Conservation (phyloP, 35 echinoderm and acorn worm species). For the Amphiura filiformis region DNA sequence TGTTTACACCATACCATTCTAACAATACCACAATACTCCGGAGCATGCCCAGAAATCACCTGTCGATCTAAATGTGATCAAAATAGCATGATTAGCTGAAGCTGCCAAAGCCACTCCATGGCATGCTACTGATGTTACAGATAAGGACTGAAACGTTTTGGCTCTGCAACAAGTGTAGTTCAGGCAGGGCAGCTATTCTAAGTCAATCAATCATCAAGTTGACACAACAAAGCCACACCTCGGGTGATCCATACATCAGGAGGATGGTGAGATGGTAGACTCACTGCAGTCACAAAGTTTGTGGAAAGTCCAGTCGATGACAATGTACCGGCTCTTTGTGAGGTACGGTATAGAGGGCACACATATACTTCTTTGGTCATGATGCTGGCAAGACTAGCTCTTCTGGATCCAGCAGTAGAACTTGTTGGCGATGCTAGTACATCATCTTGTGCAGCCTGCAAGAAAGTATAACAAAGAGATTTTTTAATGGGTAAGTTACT, state of each 20-base stretch:
- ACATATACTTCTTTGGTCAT: constrained; percentile 43
- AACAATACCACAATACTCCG: too few relatives aligned
- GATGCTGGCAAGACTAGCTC: neutral
- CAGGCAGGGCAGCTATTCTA: too few relatives aligned
- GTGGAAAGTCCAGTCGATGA: constrained; percentile 96
- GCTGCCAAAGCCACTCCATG: too few relatives aligned
- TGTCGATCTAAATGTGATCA: too few relatives aligned
- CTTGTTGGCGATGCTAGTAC: neutral
- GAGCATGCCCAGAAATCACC: too few relatives aligned
- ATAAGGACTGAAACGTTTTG: too few relatives aligned
- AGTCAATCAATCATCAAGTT: constrained; percentile 73
- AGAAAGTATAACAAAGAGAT: too few relatives aligned
- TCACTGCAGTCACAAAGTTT: constrained; percentile 83
- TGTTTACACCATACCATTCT: too few relatives aligned
- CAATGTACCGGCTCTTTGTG: constrained; percentile 79
- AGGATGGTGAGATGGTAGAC: constrained; percentile 63
- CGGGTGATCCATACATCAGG: constrained; percentile 87
- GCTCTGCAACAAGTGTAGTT: too few relatives aligned
- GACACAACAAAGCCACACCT: constrained; percentile 74
- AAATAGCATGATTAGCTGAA: too few relatives aligned
- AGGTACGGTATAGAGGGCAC: constrained; percentile 92
- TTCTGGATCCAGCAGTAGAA: neutral
- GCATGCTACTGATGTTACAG: too few relatives aligned
- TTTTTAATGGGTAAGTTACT: too few relatives aligned
- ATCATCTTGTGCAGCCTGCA: neutral